phyloP scores from a whole-genome alignment of 2,797 vertebrate species.

The Cryptoblepharus egeriae region DNA sequence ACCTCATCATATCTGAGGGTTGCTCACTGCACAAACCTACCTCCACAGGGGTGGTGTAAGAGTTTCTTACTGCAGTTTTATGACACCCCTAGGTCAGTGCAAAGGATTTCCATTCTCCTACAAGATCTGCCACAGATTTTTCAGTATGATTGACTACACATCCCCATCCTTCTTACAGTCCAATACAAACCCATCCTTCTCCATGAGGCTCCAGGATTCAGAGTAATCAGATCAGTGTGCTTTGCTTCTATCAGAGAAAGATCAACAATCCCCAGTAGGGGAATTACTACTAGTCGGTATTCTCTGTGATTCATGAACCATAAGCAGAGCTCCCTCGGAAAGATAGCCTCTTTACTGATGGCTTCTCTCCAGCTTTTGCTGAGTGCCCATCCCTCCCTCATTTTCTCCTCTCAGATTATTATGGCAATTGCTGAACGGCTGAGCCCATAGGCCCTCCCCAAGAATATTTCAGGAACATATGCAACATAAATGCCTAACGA shows the following conservation, averaged over 20 bases:
- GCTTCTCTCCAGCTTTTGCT: conserved; percentile 8
- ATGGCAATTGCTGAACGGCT: not conserved
- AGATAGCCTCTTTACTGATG: not conserved
- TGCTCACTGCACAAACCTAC: no score
- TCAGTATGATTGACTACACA: not conserved
- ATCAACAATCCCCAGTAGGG: not conserved
- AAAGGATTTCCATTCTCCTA: not conserved
- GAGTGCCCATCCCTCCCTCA: not conserved
- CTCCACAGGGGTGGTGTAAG: no score
- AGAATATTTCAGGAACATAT: conserved; percentile 36
- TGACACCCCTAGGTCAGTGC: no score
- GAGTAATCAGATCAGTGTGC: not conserved
- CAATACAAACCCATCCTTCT: not conserved
- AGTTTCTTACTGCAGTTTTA: no score
- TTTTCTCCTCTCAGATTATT: not conserved
- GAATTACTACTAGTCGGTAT: not conserved
- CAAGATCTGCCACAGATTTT: not conserved
- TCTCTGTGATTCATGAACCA: not conserved
- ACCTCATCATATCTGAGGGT: no score
- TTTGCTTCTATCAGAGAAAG: not conserved
- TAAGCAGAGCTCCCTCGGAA: conserved; percentile 17
- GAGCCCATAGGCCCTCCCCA: conserved; percentile 18
- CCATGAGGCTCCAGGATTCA: not conserved
- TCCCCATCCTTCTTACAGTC: not conserved
- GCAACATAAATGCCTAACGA: conserved; percentile 31